Percentiles rank a stretch among this genome's conserved stretches.
Evolutionary conservation across 2,113 vertebrate genomes (phyloP).

Genomic region (Bothrops jararaca): DNA sequence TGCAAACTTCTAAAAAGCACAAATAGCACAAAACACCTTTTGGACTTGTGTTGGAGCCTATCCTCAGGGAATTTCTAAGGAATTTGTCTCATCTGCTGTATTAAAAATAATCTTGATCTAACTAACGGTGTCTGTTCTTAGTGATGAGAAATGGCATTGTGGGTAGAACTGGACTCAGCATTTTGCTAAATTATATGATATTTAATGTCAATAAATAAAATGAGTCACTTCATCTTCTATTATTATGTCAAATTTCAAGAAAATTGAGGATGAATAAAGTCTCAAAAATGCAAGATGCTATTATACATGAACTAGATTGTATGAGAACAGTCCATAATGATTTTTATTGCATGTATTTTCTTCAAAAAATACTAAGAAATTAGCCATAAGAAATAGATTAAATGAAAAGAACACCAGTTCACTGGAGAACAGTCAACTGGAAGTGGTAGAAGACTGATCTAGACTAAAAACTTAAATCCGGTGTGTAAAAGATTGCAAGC

Average conservation of each 20-base stretch:
- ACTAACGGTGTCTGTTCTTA: constrained; percentile 9
- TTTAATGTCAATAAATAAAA: constrained; percentile 36
- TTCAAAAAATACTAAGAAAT: constrained; percentile 20
- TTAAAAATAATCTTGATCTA: background rate
- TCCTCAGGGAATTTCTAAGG: background rate
- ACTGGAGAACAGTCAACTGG: background rate
- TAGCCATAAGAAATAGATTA: constrained; percentile 5
- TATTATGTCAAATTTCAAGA: constrained; percentile 43
- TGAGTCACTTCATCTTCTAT: constrained; percentile 5
- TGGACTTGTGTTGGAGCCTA: background rate
- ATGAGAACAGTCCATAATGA: constrained; percentile 43
- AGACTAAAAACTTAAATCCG: constrained; percentile 17
- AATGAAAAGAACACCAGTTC: background rate
- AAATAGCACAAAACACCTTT: background rate
- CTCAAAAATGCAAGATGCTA: constrained; percentile 19
- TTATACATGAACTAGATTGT: constrained; percentile 13
- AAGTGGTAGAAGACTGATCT: background rate
- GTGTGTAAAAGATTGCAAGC: background rate
- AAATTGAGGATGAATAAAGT: constrained; percentile 27
- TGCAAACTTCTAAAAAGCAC: background rate
- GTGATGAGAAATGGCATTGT: background rate
- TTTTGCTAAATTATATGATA: constrained; percentile 4
- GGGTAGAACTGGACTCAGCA: background rate
- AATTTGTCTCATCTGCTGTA: background rate
- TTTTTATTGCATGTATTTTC: constrained; percentile 21